Conservation (phyloP, 1,140 invertebrate species). For the Semibalanus balanoides region DNA sequence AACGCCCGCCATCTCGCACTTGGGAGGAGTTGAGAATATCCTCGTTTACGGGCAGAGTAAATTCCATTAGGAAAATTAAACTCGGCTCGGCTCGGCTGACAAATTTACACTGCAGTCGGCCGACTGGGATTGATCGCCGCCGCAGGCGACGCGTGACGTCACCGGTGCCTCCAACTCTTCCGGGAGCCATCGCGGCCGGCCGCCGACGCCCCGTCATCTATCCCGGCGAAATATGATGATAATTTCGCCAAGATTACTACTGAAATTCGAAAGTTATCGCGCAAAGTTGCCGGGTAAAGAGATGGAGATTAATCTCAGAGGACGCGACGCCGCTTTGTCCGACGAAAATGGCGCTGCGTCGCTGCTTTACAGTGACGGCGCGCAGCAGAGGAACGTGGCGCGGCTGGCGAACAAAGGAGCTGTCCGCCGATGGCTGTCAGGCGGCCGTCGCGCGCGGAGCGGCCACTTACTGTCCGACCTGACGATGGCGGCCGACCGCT, state of each 20-base stretch:
- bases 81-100: background rate
- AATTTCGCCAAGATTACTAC: background rate
- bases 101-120: background rate
- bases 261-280: slow-evolving; percentile 2
- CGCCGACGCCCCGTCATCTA: background rate
- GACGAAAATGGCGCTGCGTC: background rate
- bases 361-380: background rate
- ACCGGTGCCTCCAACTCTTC: background rate
- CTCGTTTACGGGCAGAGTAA: background rate
- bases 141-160: background rate
- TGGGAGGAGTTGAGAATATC: background rate
- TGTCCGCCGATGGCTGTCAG: too few relatives aligned
- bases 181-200: background rate
- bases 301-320: background rate
- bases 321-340: background rate
- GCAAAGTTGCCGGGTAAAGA: slow-evolving; percentile 1
- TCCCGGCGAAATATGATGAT: background rate
- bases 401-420: background rate
- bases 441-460: background rate
- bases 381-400: background rate
- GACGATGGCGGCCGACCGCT: background rate
- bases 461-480: background rate
- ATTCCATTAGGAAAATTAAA: slow-evolving; percentile 3
- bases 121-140: background rate
- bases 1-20: background rate